These are phyloP conservation scores for Mythimna vitellina DNA, from an alignment of 2,888 invertebrate species.

Conservation along the genomic window DNA sequence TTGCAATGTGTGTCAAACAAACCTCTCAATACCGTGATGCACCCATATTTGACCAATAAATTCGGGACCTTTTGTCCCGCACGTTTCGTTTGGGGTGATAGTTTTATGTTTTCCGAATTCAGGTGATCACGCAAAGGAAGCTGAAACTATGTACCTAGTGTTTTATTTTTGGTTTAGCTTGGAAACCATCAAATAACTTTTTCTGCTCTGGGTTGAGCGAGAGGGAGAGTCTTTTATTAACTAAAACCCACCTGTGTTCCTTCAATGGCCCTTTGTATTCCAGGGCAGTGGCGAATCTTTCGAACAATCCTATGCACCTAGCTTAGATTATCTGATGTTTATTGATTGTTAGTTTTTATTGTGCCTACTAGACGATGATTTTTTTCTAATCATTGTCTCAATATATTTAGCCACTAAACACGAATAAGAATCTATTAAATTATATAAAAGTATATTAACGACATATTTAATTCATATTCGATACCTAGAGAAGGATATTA, in stretches of 20 bases:
- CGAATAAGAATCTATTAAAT: background rate
- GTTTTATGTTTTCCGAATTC: background rate
- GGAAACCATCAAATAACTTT: too few species aligned
- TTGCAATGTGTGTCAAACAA: slow-evolving; percentile 2
- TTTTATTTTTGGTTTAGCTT: too few species aligned
- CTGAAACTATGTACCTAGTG: background rate
- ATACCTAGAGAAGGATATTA: background rate
- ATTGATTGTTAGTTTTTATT: too few species aligned
- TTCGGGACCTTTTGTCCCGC: too few species aligned
- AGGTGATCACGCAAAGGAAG: background rate
- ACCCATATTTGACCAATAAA: slow-evolving; percentile 3
- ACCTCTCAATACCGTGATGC: background rate
- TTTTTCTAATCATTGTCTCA: background rate
- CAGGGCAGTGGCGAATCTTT: too few species aligned
- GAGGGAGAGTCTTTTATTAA: too few species aligned
- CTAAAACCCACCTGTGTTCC: too few species aligned
- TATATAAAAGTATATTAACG: too few species aligned
- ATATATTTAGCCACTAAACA: background rate
- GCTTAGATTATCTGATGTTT: too few species aligned
- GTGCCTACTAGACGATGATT: background rate
- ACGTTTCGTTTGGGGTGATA: background rate
- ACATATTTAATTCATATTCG: background rate
- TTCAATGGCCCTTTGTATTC: too few species aligned
- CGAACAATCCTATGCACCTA: too few species aligned
- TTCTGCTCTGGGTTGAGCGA: too few species aligned